Conservation (phyloP, 2,113 vertebrate species). For the Pluvialis apricaria region DNA sequence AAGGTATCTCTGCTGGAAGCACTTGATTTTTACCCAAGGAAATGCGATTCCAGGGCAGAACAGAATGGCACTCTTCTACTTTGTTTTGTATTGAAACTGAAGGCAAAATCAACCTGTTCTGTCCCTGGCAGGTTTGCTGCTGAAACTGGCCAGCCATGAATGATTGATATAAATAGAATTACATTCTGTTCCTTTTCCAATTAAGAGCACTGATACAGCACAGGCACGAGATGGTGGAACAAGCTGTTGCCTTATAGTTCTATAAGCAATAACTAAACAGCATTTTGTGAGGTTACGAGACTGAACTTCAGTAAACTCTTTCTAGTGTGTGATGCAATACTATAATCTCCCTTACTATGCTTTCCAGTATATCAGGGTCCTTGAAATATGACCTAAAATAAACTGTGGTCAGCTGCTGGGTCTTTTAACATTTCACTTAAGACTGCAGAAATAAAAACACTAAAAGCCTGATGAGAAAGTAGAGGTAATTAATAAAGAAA, state of each 20-base stretch:
- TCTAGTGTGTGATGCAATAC: conserved; percentile 14
- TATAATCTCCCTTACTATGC: conserved; percentile 5
- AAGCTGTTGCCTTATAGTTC: not conserved
- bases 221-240: not conserved
- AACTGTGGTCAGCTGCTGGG: conserved; percentile 18
- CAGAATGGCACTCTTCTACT: not conserved
- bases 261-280: not conserved
- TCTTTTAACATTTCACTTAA: not conserved
- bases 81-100: not conserved
- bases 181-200: not conserved
- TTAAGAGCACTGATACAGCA: not conserved
- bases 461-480: not conserved
- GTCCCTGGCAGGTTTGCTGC: not conserved
- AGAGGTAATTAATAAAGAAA: not conserved
- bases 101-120: not conserved
- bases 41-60: not conserved
- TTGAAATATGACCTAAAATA: conserved; percentile 44
- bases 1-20: not conserved
- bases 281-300: conserved; percentile 16
- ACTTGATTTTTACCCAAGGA: not conserved
- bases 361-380: conserved; percentile 38
- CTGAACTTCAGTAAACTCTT: conserved; percentile 41
- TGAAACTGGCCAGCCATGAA: not conserved
- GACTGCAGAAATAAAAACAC: not conserved
- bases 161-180: conserved; percentile 38